Base-by-base conservation (phyloP, 2,888 invertebrate species). In the Acanthoscelides obtectus region DNA sequence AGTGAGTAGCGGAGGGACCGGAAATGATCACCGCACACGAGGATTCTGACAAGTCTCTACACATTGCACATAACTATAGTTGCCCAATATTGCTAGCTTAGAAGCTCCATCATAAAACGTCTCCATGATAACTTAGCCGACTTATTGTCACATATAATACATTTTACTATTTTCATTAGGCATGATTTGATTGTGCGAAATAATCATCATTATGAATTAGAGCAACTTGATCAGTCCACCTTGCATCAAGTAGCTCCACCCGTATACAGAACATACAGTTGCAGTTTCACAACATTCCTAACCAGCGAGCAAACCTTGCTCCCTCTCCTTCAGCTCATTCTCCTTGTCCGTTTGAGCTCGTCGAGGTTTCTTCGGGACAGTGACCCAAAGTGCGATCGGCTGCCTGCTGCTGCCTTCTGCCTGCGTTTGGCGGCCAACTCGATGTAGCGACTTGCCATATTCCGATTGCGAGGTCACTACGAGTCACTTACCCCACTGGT, bases 401-500 rank as follows among this genome's bases (percentile, higher is more conserved):
- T 22, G 67, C 69, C 71, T 70, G 22, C 19, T 22, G 45, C 71
- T 45, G 22, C 22, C 64, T 67, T 72, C 70, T 67, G 69, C 63
- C 22, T 22, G 67, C 69, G 73, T 70, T 64, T 21, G 64, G 45
- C 71, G 66, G 22, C 22, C 64, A 67, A 64, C 67, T 71, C 66
- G 64, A n/a, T n/a, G 45, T 17, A 45, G n/a, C 20, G 64, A 22
- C n/a, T 17, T 69, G 21, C 66, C 80, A 78, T 77, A 79, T 79
- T 80, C 82, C 80, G 83, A 45, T 45, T 45, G 45, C 45, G 85
- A 84, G 90, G 90, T 90, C 90, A 90, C 83, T 82, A 79, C 83
- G 85, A 90, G 90, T 90, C 90, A 90, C 88, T 89, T 90, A 90
- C 90, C 90, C 88, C 88, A 86, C 78, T 84, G 84, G 83, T 84